Conservation (phyloP, 2,113 vertebrate species). For the Numida meleagris region DNA sequence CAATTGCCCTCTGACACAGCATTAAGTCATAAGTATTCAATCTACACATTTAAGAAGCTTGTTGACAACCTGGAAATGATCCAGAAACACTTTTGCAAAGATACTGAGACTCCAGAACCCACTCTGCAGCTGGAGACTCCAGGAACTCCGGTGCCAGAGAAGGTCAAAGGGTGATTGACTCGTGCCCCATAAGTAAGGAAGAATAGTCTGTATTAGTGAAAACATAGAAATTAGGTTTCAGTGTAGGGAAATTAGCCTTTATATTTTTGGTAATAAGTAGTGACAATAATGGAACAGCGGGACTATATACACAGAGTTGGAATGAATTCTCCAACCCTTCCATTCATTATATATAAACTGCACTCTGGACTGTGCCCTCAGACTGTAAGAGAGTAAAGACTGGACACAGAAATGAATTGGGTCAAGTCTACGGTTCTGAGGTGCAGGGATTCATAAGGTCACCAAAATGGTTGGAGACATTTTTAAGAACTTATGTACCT, state of each 20-base stretch:
- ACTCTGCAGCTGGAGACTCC: not conserved
- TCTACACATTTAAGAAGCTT: slow-evolving; percentile 4
- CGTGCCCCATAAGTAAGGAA: not conserved
- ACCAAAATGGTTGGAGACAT: not conserved
- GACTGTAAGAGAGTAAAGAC: not conserved
- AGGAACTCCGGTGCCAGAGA: not conserved
- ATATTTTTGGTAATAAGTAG: not conserved
- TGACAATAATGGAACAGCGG: not conserved
- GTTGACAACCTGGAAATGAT: slow-evolving; percentile 29
- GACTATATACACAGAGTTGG: not conserved
- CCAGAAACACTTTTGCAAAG: slow-evolving; percentile 25
- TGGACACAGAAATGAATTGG: not conserved
- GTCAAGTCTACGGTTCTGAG: not conserved
- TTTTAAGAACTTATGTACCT: slow-evolving; percentile 7
- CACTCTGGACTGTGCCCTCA: not conserved
- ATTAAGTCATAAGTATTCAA: not conserved
- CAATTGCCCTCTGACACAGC: slow-evolving; percentile 16
- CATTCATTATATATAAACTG: not conserved
- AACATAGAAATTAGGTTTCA: not conserved
- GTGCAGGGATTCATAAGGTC: not conserved
- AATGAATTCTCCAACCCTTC: not conserved
- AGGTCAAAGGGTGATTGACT: not conserved
- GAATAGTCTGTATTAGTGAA: not conserved
- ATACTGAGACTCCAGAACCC: not conserved
- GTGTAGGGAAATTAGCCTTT: not conserved